phyloP scores from a whole-genome alignment of 2,113 vertebrate species.

The Myotis lucifugus region DNA sequence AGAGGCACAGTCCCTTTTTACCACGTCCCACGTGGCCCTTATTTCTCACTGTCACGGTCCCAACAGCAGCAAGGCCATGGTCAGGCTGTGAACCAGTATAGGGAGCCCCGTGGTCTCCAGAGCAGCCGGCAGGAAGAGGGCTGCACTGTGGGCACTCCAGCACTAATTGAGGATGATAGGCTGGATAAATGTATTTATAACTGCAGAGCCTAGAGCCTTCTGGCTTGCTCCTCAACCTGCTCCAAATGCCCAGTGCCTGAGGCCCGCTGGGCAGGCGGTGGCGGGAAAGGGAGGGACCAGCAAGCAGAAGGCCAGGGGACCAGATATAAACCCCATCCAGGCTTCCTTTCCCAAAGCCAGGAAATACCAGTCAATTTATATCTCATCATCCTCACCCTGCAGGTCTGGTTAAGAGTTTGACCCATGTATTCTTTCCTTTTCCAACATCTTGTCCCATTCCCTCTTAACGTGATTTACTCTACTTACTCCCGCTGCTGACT shows the following conservation, averaged over 20 bases:
- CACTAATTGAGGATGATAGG: conserved; percentile 51
- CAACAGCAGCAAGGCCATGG: neutral
- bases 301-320: conserved; percentile 10
- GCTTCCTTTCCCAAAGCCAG: conserved; percentile 75
- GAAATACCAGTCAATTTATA: conserved; percentile 83
- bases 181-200: conserved; percentile 63
- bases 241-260: conserved; percentile 13
- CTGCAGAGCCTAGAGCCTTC: conserved; percentile 58
- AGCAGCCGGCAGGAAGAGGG: neutral
- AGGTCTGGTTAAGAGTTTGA: conserved; percentile 75
- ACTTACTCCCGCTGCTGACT: conserved; percentile 84
- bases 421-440: conserved; percentile 67
- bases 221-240: neutral
- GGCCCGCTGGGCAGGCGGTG: neutral
- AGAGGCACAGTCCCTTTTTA: neutral
- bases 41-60: neutral
- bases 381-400: conserved; percentile 81
- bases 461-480: conserved; percentile 88
- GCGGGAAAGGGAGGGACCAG: neutral
- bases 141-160: conserved; percentile 8
- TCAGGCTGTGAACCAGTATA: neutral
- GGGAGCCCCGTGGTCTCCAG: neutral
- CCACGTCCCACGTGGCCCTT: fast-evolving
- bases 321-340: conserved; percentile 71
- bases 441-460: conserved; percentile 82